Base-by-base conservation (phyloP, 2,113 vertebrate genomes). In the Pedionomus torquatus region DNA sequence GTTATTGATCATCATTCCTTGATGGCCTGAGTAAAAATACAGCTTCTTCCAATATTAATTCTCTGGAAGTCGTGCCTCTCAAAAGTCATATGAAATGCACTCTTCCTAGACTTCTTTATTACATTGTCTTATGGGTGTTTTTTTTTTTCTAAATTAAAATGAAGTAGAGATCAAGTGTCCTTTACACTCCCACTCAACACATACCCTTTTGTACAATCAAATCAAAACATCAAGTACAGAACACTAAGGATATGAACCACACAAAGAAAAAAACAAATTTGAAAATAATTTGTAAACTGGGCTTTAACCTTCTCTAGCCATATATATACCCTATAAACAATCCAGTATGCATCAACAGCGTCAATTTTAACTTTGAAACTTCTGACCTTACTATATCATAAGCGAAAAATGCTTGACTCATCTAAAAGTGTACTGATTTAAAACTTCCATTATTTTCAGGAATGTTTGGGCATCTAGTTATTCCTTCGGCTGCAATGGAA, bases 1-100 rank as follows among this genome's bases (percentile, higher is more conserved):
- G 28, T 23, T 94, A 90, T 64, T 78, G 83, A 92, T 88, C 85
- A 33, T 69, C n/a, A 72, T 60, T 83, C 66, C 37, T 63, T 83
- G 66, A 83, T 33, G 24, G 74, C 43, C 31, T 51, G 14, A 18
- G 39, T 71, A 60, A 86, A 93, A 94, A 74, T 30, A 74, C 8
- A 83, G 37, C 20, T 74, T 65, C 66, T 87, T 51, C 35, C 55
- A 61, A 51, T 33, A 28, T 68, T 91, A 83, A 48, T 44, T 83
- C 39, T 78, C 64, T 68, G 51, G 58, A 87, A 95, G 37, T 10
- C 33, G 64, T 26, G 30, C 9, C 41, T 94, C 61, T 79, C 48
- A 43, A 57, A 88, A 84, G 58, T 78, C 65, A n/a, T 17, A 30
- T 11, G 63, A 71, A 41, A 81, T 30, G 31, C 92, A 80, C 19